Base-by-base conservation (phyloP, 2,113 vertebrate species). In the Hemichromis elongatus region DNA sequence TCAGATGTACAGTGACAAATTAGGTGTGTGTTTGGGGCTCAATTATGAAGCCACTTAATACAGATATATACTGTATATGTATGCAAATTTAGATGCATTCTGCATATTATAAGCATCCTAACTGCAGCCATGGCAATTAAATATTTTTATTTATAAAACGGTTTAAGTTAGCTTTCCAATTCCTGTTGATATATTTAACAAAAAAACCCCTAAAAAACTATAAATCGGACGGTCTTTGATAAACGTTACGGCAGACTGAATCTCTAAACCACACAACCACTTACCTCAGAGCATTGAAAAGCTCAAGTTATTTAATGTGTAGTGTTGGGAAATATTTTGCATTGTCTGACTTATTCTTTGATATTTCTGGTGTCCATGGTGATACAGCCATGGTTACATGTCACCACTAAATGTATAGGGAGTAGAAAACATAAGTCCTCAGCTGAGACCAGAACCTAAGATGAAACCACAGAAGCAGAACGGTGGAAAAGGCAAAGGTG, bases 211-310 rank as follows among this genome's bases (percentile, higher is more conserved):
- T 2, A n/a, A 63, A 63, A 63, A 63, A 63, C 59, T 21, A 63
- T 63, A 63, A 37, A 63, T 6, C 37, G 33, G 33, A 66, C 21
- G 33, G 61, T 47, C 26, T 85, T 84, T 61, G 28, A 52, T 40
- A 53, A 33, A 70, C 24, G 53, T 63, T 80, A 77, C 12, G 90
- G 90, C 97, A 97, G 97, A 97, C 96, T 98, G 97, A 96, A 95
- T 95, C 95, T 96, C 83, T 96, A 90, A 95, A 95, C 96, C 96
- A 96, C 95, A 95, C 88, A 90, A 84, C 95, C 96, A 99, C 98
- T 99, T 98, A 99, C 98, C 98, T 99, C 94, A 45, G 28, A 87
- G 94, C 90, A 95, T 92, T 96, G 95, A 92, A 90, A 92, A 90
- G 94, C 90, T 92, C 93, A 94, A 86, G 79, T 86, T 85, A 93